Evolutionary conservation across 2,113 vertebrate species (phyloP), one percentile per base, ranked within the genome.

Genomic region (Ramphastos sulfuratus): DNA sequence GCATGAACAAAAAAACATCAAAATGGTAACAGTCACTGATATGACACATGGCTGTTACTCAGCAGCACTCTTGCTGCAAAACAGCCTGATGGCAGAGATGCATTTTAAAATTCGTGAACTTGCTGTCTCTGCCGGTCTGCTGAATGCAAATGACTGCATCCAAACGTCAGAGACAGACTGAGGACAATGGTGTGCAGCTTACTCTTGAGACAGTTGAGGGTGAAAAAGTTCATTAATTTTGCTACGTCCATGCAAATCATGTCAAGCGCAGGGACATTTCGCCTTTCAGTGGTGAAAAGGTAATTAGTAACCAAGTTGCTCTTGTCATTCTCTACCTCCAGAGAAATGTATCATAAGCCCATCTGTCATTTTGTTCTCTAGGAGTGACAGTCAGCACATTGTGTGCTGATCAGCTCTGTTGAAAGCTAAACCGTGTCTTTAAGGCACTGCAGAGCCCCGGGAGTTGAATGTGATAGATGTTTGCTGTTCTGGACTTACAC

Each of bases 361-460:
- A 93, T 93, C 93, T 97, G 87, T 90, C 94, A 93, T 89, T 95
- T 94, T 84, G 87, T 91, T 93, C 82, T 94, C 90, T 61, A 81
- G 60, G 87, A 96, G 81, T 66, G 81, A 85, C 87, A 91, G 82
- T 75, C 73, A 91, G 84, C 79, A 89, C 81, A 77, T n/a, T 82
- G 71, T 64, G 85, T 79, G 59, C 67, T 89, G 81, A 88, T 89
- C 65, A 90, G 76, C 70, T 79, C 78, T 84, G 85, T 74, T 90
- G 87, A 92, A 90, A 91, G 85, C 90, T 72, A 84, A 82, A 58
- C 52, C 65, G 9, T 27, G 76, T 84, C 88, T 93, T 92, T 33
- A 86, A 95, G 86, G 82, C 73, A 80, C 76, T 95, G 82, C 81
- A 80, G 81, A 94, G 83, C 67, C 79, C 85, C 58, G 73, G 74